These are phyloP conservation scores for Mercenaria mercenaria DNA, from an alignment of 1,140 invertebrate species.

Conservation along the genomic window DNA sequence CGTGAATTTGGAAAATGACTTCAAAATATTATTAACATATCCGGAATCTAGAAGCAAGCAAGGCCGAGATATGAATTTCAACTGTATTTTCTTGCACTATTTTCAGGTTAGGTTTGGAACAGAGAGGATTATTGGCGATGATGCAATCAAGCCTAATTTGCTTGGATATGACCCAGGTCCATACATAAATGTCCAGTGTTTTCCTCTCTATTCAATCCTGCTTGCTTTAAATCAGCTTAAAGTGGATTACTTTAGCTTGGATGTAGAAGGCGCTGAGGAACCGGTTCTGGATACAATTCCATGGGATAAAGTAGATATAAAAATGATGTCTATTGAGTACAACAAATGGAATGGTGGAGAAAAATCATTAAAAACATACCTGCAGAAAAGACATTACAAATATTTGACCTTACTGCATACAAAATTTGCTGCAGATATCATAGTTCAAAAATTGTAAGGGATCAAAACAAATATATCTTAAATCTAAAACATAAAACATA, in stretches of 20 bases:
- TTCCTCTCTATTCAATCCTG: conserved; percentile 66
- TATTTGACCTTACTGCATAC: not conserved
- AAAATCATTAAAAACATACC: not conserved
- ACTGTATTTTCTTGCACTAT: too few relatives aligned
- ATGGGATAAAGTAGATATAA: conserved; percentile 68
- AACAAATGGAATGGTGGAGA: not conserved
- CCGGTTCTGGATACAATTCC: conserved; percentile 65
- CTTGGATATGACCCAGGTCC: too few relatives aligned
- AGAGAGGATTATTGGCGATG: too few relatives aligned
- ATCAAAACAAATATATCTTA: too few relatives aligned
- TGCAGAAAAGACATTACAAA: not conserved
- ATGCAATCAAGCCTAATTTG: too few relatives aligned
- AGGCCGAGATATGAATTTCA: too few relatives aligned
- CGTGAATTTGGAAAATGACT: too few relatives aligned
- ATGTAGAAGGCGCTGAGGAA: conserved; percentile 81
- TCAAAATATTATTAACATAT: too few relatives aligned
- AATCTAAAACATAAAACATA: too few relatives aligned
- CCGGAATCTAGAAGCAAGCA: too few relatives aligned
- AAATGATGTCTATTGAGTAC: conserved; percentile 64
- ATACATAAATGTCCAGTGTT: conserved; percentile 70
- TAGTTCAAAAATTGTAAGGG: not conserved
- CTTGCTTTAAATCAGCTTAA: conserved; percentile 61
- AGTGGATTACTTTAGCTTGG: conserved; percentile 81
- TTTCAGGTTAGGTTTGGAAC: too few relatives aligned
- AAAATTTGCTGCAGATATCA: not conserved